Conservation (phyloP, 2,888 invertebrate species). For the Agriotes lineatus region DNA sequence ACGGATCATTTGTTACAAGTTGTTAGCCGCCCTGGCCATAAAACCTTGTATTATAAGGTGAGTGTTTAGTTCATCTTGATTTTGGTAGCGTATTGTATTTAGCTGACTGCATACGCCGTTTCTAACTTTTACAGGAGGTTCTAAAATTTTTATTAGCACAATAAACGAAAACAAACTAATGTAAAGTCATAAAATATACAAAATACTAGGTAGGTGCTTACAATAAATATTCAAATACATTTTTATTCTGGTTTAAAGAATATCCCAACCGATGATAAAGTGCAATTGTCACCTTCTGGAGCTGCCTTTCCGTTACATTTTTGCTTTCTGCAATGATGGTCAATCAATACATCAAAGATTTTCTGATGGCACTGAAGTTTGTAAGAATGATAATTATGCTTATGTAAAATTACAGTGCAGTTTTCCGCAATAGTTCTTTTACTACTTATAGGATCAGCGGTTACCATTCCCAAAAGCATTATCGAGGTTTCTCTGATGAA, state of each 20-base stretch:
- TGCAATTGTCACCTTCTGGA: background rate
- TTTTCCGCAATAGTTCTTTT: background rate
- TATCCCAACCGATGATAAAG: background rate
- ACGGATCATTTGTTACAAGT: no score
- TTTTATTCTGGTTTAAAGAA: background rate
- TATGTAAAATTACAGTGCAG: slow-evolving; percentile 1
- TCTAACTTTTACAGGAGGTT: no score
- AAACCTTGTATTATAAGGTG: no score
- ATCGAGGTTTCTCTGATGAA: background rate
- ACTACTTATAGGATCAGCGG: background rate
- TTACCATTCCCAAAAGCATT: background rate
- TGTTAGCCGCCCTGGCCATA: no score
- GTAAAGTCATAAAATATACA: background rate
- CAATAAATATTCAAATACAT: background rate
- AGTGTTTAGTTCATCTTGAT: no score
- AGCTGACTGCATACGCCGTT: no score
- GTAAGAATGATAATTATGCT: background rate
- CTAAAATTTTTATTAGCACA: background rate
- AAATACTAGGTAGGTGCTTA: slow-evolving; percentile 3
- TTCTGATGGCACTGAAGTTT: background rate
- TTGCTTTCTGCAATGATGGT: background rate
- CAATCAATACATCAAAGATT: slow-evolving; percentile 1
- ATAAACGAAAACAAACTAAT: slow-evolving; percentile 3
- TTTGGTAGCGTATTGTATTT: no score
- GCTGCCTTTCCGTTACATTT: background rate